Evolutionary conservation across 2,888 invertebrate genomes (phyloP), one percentile per base, ranked within the genome.

Genomic region (Adelphocoris suturalis): DNA sequence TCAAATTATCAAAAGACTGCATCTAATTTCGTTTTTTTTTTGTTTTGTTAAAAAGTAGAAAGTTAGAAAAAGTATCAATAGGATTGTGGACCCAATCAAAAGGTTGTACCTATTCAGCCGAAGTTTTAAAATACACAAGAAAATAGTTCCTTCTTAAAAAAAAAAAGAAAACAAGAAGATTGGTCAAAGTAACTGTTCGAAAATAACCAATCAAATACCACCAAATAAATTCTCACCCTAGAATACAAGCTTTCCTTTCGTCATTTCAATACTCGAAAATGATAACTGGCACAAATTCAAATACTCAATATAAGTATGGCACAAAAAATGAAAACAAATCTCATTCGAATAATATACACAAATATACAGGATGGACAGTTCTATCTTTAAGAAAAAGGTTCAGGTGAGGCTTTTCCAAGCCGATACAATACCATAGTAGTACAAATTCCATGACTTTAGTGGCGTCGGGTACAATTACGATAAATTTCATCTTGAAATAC

Each of bases 51-150:
- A 27, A 55, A 82, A 82, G 47, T 82, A 28, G 52, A 46, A 80
- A 82, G 57, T 57, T 85, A 85, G 85, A 85, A 85, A 37, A 85
- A 85, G 85, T 85, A 85, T 23, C 55, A 61, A 61, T 85, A 48
- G n/a, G 52, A 82, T 23, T 27, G 82, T 82, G 85, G 85, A 85
- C 85, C 85, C 85, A 57, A 85, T 57, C 37, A 82, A 55, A 57
- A 61, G 13, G 37, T 68, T 57, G 52, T 52, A 37, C 37, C 37
- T 37, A 19, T 5, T 82, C 55, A 82, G 82, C 82, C 82, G 13
- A 52, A 48, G 52, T 80, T 19, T 28, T 28, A 27, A 13, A 46
- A 23, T 23, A 27, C 37, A 27, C 27, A 23, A 13, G 16, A 76
- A 76, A 46, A 14, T 76, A 46, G 7, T 0, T 80, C 12, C 19